phyloP scores from a whole-genome alignment of 2,797 vertebrate genomes.

The Emydoidea blandingii region DNA sequence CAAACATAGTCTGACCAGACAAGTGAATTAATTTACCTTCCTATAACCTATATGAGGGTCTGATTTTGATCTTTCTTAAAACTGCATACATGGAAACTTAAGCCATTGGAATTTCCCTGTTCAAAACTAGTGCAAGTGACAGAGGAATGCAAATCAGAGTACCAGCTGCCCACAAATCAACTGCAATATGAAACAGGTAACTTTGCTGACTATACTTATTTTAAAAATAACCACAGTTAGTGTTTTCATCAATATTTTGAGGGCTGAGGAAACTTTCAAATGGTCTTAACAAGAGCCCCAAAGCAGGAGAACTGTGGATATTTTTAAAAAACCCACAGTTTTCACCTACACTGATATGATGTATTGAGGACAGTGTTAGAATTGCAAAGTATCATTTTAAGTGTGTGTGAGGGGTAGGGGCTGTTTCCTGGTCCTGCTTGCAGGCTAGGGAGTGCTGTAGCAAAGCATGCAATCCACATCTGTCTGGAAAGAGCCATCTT shows the following conservation, averaged over 20 bases:
- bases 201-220: slow-evolving; percentile 7
- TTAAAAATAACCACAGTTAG: not conserved
- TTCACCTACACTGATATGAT: not conserved
- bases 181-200: not conserved
- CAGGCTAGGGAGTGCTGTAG: not conserved
- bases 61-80: not conserved
- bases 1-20: not conserved
- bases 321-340: not conserved
- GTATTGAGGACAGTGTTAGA: not conserved
- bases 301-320: not conserved
- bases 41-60: not conserved
- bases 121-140: not conserved
- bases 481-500: not conserved
- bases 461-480: not conserved
- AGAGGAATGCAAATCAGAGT: not conserved
- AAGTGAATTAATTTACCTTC: not conserved
- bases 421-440: not conserved
- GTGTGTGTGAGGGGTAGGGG: not conserved
- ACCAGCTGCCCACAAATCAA: not conserved
- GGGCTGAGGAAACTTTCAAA: not conserved
- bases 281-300: not conserved
- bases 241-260: not conserved
- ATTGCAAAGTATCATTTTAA: not conserved
- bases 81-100: not conserved
- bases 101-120: not conserved